Evolutionary conservation across 1,140 invertebrate genomes (phyloP).

Genomic region (Araneus ventricosus): DNA sequence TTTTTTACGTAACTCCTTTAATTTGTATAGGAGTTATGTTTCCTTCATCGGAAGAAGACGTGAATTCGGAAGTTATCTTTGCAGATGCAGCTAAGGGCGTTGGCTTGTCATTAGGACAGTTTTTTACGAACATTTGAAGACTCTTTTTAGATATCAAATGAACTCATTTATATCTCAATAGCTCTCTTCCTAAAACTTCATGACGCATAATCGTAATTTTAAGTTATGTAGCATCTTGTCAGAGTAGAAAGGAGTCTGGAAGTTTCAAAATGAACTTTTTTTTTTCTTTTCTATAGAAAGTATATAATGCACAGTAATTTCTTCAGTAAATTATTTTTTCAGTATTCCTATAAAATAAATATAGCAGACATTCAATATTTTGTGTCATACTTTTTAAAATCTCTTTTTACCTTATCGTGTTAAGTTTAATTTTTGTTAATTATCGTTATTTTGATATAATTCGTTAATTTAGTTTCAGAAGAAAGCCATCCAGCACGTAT

Average conservation of each 20-base stretch:
- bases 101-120: background rate
- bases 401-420: no score
- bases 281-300: background rate
- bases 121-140: background rate
- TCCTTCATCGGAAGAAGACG: background rate
- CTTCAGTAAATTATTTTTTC: no score
- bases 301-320: background rate
- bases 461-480: no score
- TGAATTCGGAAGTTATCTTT: slow-evolving; percentile 18
- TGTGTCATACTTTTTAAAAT: no score
- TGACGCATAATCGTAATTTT: background rate
- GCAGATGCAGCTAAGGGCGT: background rate
- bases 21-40: background rate
- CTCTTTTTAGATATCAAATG: background rate
- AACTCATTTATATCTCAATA: slow-evolving; percentile 5
- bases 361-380: no score
- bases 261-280: background rate
- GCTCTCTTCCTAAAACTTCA: background rate
- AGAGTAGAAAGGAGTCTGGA: background rate
- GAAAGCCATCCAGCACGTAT: no score
- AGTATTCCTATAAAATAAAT: no score
- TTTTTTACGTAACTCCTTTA: background rate
- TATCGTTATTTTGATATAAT: no score
- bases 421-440: no score
- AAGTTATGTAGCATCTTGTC: background rate